Percentiles rank a stretch among this genome's conserved stretches.
phyloP scores from a whole-genome alignment of 2,888 invertebrate species.

The Tupiocoris notatus region DNA sequence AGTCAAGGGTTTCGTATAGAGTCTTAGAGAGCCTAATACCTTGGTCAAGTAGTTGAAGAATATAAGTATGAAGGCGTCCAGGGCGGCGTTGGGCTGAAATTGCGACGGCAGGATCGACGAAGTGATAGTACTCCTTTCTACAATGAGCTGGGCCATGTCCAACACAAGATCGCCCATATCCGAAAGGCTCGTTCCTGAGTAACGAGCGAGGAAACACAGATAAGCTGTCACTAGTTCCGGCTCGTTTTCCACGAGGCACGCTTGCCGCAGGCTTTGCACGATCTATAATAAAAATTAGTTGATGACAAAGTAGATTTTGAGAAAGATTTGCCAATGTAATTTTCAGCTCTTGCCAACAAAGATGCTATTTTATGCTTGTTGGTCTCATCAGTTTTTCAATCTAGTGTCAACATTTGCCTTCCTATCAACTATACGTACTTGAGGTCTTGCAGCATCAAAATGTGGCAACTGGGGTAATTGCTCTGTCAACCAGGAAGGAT shows the following conservation, averaged over 20 bases:
- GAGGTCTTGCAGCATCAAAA: constrained; percentile 69
- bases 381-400: no score
- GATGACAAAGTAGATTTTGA: no score
- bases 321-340: no score
- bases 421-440: constrained; percentile 52
- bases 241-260: constrained; percentile 87
- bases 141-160: constrained; percentile 87
- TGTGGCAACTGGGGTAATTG: constrained; percentile 74
- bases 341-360: no score
- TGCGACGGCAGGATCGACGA: constrained; percentile 71
- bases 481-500: constrained; percentile 60
- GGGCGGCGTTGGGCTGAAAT: constrained; percentile 57
- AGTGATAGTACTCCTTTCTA: constrained; percentile 84
- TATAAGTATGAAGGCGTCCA: constrained; percentile 70
- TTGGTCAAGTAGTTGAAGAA: constrained; percentile 74
- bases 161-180: constrained; percentile 54
- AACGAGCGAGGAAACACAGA: constrained; percentile 76
- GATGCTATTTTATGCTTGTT: no score
- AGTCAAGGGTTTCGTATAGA: no score
- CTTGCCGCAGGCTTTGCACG: constrained; percentile 72
- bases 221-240: constrained; percentile 79
- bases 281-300: constrained; percentile 48
- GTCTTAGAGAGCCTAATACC: no score
- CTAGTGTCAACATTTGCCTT: not conserved
- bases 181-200: constrained; percentile 57